These are phyloP conservation scores for Saccostrea echinata DNA, from an alignment of 1,140 invertebrate genomes.

Conservation along the genomic window DNA sequence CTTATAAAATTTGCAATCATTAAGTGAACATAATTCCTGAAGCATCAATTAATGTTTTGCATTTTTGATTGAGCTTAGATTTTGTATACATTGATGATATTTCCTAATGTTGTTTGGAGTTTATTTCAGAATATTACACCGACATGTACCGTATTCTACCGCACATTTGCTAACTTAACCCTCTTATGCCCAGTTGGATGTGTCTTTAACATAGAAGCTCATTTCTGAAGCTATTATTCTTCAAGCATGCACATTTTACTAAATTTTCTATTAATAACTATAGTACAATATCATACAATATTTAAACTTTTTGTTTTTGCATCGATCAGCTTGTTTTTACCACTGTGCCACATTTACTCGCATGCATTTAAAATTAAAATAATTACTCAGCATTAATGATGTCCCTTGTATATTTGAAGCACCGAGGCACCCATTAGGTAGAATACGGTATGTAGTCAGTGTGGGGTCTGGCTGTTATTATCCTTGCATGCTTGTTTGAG, in stretches of 20 bases:
- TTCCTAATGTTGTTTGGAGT: constrained; percentile 11
- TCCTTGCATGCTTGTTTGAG: constrained; percentile 46
- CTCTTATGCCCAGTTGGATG: neutral
- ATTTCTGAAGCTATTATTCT: neutral
- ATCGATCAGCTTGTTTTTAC: neutral
- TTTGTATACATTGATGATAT: constrained; percentile 22
- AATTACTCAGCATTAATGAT: neutral
- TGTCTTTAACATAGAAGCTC: neutral
- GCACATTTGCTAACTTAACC: neutral
- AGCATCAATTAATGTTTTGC: constrained; percentile 6
- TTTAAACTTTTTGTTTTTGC: neutral
- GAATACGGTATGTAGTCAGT: constrained; percentile 33
- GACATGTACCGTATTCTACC: constrained; percentile 29
- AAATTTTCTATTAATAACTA: neutral
- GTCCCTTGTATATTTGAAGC: constrained; percentile 32
- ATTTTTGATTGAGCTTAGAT: constrained; percentile 4
- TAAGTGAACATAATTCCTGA: neutral
- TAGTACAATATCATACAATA: neutral
- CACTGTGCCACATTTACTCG: neutral
- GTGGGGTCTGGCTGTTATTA: neutral
- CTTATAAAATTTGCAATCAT: neutral
- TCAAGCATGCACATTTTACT: constrained; percentile 3
- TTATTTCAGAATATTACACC: neutral
- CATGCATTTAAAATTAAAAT: neutral
- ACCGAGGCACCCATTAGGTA: constrained; percentile 18